Evolutionary conservation across 2,888 invertebrate species (phyloP).

Genomic region (Cotesia congregata): DNA sequence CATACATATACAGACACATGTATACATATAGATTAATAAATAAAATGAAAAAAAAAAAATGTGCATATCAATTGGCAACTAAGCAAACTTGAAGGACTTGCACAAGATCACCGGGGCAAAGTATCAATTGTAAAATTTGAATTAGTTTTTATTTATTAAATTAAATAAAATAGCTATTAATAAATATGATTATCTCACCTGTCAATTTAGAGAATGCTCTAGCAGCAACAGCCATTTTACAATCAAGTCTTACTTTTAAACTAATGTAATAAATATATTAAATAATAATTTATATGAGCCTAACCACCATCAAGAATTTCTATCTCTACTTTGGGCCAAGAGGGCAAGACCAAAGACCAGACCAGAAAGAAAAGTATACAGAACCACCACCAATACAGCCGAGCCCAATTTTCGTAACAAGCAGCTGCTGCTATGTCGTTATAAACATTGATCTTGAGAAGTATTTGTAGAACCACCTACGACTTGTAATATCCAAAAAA

Average conservation of each 20-base stretch:
- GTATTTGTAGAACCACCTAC: not conserved
- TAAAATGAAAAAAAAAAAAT: not conserved
- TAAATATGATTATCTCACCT: constrained; percentile 54
- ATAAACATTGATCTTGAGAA: constrained; percentile 31
- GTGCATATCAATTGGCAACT: constrained; percentile 2
- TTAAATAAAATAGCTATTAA: constrained; percentile 12
- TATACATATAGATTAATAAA: constrained; percentile 14
- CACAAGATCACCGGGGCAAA: constrained; percentile 23
- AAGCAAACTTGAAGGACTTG: constrained; percentile 11
- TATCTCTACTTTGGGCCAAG: constrained; percentile 55
- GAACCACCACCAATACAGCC: constrained; percentile 1
- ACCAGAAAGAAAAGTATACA: constrained; percentile 43
- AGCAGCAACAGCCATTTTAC: constrained; percentile 67
- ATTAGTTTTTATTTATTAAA: not conserved
- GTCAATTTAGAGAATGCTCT: constrained; percentile 66
- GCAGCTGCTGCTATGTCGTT: constrained; percentile 42
- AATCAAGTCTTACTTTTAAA: constrained; percentile 44
- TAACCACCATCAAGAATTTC: constrained; percentile 54
- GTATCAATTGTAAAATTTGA: constrained; percentile 29
- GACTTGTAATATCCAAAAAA: not conserved
- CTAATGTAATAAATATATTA: constrained; percentile 30
- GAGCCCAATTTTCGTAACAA: constrained; percentile 20
- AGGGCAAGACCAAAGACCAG: constrained; percentile 51
- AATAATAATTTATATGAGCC: constrained; percentile 43
- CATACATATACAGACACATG: not conserved